Evolutionary conservation across 2,797 vertebrate genomes (phyloP), one percentile per base, ranked within the genome.

Genomic region (Schizothorax lantsangensis): DNA sequence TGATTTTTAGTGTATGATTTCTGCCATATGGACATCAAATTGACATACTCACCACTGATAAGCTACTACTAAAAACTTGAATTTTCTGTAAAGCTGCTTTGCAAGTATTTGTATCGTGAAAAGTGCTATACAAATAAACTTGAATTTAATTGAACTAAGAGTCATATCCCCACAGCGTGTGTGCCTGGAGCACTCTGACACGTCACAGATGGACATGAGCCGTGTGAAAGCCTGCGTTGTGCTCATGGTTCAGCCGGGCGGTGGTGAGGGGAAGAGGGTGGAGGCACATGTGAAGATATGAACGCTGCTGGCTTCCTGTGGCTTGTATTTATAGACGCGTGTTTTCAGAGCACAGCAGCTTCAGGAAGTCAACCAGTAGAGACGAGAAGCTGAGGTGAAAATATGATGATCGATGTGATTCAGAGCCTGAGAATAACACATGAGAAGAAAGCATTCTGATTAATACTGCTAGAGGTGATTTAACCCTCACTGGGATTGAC

Each of bases 251-350:
- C 49, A 72, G 59, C 7, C 12, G 47, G n/a, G 77, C 9, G 36
- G 85, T 17, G 36, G 17, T 4, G 3, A 73, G 71, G 66, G 66
- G 71, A 79, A 79, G 43, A 79, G 40, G 36, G 49, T 40, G 43
- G 36, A 14, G n/a, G 19, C 54, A 19, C 26, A 84, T 84, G 77
- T 64, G 23, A 88, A 81, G 81, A 86, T 30, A 57, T 79, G 82
- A 69, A n/a, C 6, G 40, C 54, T 81, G 71, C 45, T 30, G 66
- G 38, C 86, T 87, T 88, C 81, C 71, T 86, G 86, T 78, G 71
- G 54, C 17, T 40, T 33, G 38, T 86, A 86, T 89, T 89, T 88
- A 89, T 86, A 89, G 81, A 45, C 17, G 52, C 12, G n/a, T 36
- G 17, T 69, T 81, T 83, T 86, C 47, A 59, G 11, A 73, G 62